phyloP scores from a whole-genome alignment of 2,113 vertebrate genomes.

The Uria aalge region DNA sequence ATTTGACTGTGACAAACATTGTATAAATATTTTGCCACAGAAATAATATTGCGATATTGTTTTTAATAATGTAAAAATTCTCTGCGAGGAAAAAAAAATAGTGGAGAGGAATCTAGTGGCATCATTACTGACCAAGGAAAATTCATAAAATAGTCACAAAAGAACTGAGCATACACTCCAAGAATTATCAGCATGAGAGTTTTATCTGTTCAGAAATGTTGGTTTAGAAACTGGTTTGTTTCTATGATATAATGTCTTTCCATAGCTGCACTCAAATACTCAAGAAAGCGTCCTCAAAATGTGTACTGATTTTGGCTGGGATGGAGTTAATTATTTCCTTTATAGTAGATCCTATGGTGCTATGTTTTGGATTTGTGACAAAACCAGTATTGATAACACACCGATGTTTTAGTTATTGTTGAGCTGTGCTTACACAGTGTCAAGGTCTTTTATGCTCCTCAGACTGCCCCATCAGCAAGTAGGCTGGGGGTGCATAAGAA shows the following conservation, averaged over 20 bases:
- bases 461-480: not conserved
- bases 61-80: not conserved
- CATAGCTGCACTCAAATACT: not conserved
- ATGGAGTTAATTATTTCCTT: not conserved
- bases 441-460: not conserved
- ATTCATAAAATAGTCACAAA: not conserved
- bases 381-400: not conserved
- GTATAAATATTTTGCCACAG: not conserved
- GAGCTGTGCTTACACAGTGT: too few species aligned
- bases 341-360: not conserved
- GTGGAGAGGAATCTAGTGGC: not conserved
- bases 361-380: not conserved
- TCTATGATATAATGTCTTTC: not conserved
- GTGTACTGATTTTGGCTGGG: not conserved
- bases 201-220: not conserved
- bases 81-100: not conserved
- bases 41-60: not conserved
- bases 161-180: not conserved
- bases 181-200: not conserved
- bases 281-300: not conserved
- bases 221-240: not conserved
- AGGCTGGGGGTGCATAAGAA: not conserved
- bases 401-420: fast-evolving
- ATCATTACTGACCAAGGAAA: not conserved
- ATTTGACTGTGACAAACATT: not conserved